A percentile compares a stretch with the other conserved stretches of the same genome.
These are phyloP conservation scores for Odontesthes bonariensis DNA, from an alignment of 2,113 vertebrate species.

Conservation along the genomic window DNA sequence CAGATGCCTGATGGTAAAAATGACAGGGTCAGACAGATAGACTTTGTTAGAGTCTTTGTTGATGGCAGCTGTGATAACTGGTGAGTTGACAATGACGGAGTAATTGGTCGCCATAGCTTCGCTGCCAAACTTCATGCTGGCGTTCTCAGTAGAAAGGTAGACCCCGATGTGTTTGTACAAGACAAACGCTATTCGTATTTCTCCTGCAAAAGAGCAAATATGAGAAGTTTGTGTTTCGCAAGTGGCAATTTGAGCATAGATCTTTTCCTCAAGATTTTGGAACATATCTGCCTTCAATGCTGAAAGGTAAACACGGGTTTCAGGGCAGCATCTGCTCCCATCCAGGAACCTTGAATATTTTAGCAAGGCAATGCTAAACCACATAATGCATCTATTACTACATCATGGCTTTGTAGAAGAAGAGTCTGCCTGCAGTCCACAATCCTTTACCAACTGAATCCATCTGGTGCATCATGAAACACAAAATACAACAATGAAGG, in stretches of 20 bases:
- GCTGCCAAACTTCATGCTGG: slow-evolving; percentile 94
- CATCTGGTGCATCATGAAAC: no score
- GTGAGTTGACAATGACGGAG: slow-evolving; percentile 96
- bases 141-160: slow-evolving; percentile 97
- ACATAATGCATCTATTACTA: no score
- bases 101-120: slow-evolving; percentile 95
- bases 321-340: no score
- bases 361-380: no score
- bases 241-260: not conserved
- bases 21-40: slow-evolving; percentile 95
- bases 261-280: no score
- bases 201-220: slow-evolving; percentile 82
- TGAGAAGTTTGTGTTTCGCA: not conserved
- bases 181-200: slow-evolving; percentile 97
- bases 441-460: no score
- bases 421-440: no score
- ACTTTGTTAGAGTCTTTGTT: slow-evolving; percentile 98
- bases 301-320: no score
- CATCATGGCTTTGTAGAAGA: no score
- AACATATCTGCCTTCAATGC: no score
- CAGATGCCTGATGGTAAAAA: slow-evolving; percentile 95
- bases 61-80: slow-evolving; percentile 96
- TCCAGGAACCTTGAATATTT: no score
- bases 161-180: slow-evolving; percentile 96
- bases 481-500: no score